Evolutionary conservation across 2,113 vertebrate genomes (phyloP).

Genomic region (Podarcis cretensis): DNA sequence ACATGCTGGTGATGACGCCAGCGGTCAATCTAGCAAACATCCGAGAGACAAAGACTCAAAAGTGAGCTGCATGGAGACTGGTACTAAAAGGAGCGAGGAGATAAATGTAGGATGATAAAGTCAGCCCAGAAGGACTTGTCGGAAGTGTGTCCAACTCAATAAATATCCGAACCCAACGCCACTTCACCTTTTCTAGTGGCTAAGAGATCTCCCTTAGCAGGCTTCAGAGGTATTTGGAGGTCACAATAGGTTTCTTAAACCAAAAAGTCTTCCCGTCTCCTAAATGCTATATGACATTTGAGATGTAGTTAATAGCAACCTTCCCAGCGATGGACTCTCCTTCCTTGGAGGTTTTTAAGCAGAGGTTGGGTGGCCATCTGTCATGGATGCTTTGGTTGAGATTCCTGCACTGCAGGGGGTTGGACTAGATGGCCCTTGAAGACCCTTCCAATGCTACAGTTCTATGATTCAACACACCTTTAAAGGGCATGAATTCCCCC

Average conservation of each 20-base stretch:
- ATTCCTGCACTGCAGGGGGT: too few species aligned
- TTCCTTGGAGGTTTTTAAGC: too few species aligned
- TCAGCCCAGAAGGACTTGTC: conserved; percentile 6
- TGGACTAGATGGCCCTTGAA: too few species aligned
- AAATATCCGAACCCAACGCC: neutral
- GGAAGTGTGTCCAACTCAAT: conserved; percentile 26
- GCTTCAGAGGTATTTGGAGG: neutral
- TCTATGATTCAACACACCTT: too few species aligned
- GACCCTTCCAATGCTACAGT: too few species aligned
- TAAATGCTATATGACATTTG: neutral
- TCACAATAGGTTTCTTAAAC: neutral
- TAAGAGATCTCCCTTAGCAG: neutral
- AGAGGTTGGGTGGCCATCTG: too few species aligned
- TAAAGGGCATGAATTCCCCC: too few species aligned
- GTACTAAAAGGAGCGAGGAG: conserved; percentile 10
- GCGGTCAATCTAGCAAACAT: conserved; percentile 48
- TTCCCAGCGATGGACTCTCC: neutral
- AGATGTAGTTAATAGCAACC: neutral
- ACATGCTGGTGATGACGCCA: conserved; percentile 44
- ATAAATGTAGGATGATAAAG: neutral
- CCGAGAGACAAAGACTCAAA: conserved; percentile 31
- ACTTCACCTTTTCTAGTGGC: neutral
- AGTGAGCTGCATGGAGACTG: neutral
- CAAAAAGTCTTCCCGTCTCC: neutral
- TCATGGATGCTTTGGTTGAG: too few species aligned